Evolutionary conservation across 2,888 invertebrate species (phyloP).

Genomic region (Cheilosia impressa): DNA sequence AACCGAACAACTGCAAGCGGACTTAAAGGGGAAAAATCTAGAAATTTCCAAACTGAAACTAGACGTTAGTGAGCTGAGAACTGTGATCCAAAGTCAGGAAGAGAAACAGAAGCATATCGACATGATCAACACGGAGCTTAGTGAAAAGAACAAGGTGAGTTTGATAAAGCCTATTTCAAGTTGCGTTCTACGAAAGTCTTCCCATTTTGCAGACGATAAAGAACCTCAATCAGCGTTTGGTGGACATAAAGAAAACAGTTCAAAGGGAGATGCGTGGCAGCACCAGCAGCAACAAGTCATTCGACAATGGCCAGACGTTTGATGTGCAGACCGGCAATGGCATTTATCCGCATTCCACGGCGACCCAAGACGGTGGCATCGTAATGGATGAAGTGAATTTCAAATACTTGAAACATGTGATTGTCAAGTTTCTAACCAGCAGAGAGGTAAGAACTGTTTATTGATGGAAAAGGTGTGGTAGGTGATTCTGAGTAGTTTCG

Average conservation of each 20-base stretch:
- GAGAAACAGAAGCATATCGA: slow-evolving; percentile 79
- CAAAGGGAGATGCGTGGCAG: slow-evolving; percentile 89
- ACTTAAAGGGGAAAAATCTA: slow-evolving; percentile 82
- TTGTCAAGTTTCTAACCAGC: slow-evolving; percentile 95
- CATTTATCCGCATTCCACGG: slow-evolving; percentile 73
- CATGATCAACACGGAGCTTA: slow-evolving; percentile 85
- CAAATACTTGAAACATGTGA: slow-evolving; percentile 95
- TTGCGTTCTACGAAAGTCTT: neutral
- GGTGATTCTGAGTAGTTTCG: too few relatives aligned
- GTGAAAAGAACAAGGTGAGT: slow-evolving; percentile 87
- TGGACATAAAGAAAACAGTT: slow-evolving; percentile 95
- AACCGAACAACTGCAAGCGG: slow-evolving; percentile 83
- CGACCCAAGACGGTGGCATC: slow-evolving; percentile 77
- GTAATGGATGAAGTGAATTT: slow-evolving; percentile 89
- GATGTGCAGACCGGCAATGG: slow-evolving; percentile 68
- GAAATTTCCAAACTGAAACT: slow-evolving; percentile 83
- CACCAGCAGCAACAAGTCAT: slow-evolving; percentile 76
- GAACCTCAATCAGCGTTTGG: slow-evolving; percentile 93
- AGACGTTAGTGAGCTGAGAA: slow-evolving; percentile 78
- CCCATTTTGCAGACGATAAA: slow-evolving; percentile 89
- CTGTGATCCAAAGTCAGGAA: slow-evolving; percentile 77
- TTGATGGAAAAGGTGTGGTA: too few relatives aligned
- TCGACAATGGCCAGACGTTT: slow-evolving; percentile 66
- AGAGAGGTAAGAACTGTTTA: slow-evolving; percentile 85
- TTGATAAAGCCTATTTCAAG: neutral